A percentile compares a stretch with the other conserved stretches of the same genome.
Conservation (phyloP, 2,113 vertebrate genomes). For the Laticauda colubrina region DNA sequence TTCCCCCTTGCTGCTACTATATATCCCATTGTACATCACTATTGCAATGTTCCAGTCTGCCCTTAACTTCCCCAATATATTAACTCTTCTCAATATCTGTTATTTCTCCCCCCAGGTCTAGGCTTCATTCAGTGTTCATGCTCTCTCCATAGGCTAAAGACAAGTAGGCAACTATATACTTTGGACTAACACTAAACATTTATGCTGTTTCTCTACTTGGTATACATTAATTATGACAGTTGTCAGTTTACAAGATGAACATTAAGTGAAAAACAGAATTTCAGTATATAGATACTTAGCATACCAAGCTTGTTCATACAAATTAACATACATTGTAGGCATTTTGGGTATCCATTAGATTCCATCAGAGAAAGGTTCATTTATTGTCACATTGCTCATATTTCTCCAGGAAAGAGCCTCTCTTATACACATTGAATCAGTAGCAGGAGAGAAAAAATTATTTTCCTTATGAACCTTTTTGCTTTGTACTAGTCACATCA, state of each 20-base stretch:
- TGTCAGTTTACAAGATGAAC: not conserved
- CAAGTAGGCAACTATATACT: not conserved
- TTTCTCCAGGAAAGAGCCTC: not conserved
- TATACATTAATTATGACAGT: not conserved
- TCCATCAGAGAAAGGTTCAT: not conserved
- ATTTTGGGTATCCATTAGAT: not conserved
- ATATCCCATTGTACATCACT: not conserved
- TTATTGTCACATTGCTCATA: not conserved
- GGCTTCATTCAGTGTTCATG: not conserved
- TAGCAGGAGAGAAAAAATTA: not conserved
- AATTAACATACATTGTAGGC: conserved; percentile 12
- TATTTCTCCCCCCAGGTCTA: not conserved
- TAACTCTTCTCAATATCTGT: not conserved
- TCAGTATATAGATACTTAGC: not conserved
- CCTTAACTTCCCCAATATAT: not conserved
- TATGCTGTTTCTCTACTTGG: not conserved
- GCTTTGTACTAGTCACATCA: not conserved
- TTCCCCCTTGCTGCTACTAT: too few species aligned
- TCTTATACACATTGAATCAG: not conserved
- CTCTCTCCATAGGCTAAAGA: not conserved
- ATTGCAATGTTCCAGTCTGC: not conserved
- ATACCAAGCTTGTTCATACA: not conserved
- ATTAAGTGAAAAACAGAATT: not conserved
- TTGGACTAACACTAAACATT: not conserved
- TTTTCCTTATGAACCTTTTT: not conserved